phyloP scores from a whole-genome alignment of 2,113 vertebrate species.

The Aegotheles bennettii region DNA sequence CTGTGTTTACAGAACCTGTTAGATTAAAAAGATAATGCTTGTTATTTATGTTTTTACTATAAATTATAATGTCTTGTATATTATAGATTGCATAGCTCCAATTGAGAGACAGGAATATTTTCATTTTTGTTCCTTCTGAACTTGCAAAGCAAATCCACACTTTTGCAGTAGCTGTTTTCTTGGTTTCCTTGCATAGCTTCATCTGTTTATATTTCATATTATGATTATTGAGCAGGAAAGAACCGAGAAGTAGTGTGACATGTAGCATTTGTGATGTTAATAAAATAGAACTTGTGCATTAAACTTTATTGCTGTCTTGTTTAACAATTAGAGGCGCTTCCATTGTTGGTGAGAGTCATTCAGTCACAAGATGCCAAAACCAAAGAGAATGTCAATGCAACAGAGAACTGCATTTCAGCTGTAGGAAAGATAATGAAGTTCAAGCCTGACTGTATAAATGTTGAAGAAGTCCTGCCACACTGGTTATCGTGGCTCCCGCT shows the following conservation, averaged over 20 bases:
- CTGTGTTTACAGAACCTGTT: neutral
- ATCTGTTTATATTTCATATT: neutral
- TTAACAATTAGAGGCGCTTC: constrained; percentile 82
- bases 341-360: constrained; percentile 90
- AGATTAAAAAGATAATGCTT: neutral
- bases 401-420: constrained; percentile 98
- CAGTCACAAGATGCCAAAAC: constrained; percentile 88
- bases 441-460: constrained; percentile 90
- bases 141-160: neutral
- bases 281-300: neutral
- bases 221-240: neutral
- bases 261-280: neutral
- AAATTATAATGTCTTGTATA: neutral
- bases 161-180: neutral
- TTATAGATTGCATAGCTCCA: neutral
- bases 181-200: neutral
- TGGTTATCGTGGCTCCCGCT: constrained; percentile 97
- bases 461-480: constrained; percentile 92
- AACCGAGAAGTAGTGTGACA: neutral
- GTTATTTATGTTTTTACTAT: neutral
- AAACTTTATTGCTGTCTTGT: neutral
- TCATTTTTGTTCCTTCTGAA: neutral
- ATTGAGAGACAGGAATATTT: rapidly evolving
- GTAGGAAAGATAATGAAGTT: constrained; percentile 97
- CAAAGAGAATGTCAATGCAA: constrained; percentile 97